Percentiles rank a stretch among this genome's conserved stretches.
Evolutionary conservation across 2,888 invertebrate species (phyloP).

Genomic region (Girardia tigrina): DNA sequence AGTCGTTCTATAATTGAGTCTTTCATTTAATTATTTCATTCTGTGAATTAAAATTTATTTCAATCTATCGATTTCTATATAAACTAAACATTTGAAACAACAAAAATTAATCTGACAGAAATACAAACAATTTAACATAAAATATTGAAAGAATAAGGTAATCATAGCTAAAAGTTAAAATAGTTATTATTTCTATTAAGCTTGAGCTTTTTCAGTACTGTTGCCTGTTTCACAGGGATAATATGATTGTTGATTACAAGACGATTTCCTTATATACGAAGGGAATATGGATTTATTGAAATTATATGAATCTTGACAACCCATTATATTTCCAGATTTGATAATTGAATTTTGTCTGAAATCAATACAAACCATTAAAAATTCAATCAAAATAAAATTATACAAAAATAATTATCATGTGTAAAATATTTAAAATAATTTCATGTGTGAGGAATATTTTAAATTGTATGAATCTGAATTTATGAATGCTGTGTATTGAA

Average conservation of each 20-base stretch:
- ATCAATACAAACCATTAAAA: too few species aligned
- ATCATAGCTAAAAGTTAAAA: neutral
- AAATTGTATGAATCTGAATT: too few species aligned
- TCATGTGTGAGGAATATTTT: too few species aligned
- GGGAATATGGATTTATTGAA: neutral
- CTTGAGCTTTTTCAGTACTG: neutral
- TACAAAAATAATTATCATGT: too few species aligned
- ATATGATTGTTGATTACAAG: neutral
- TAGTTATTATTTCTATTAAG: neutral
- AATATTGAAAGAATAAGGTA: constrained; percentile 14
- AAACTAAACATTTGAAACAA: neutral
- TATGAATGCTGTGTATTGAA: too few species aligned
- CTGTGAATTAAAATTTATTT: neutral
- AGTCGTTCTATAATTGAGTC: too few species aligned
- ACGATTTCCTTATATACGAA: neutral
- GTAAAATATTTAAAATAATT: too few species aligned
- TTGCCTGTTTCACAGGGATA: neutral
- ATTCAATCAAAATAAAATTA: too few species aligned
- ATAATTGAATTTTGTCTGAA: neutral
- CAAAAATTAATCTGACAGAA: neutral
- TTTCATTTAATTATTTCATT: neutral
- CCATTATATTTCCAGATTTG: neutral
- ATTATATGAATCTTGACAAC: neutral
- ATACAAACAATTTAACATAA: neutral
- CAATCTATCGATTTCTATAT: neutral